phyloP scores from a whole-genome alignment of 2,888 invertebrate species.

The Artemia sinica region DNA sequence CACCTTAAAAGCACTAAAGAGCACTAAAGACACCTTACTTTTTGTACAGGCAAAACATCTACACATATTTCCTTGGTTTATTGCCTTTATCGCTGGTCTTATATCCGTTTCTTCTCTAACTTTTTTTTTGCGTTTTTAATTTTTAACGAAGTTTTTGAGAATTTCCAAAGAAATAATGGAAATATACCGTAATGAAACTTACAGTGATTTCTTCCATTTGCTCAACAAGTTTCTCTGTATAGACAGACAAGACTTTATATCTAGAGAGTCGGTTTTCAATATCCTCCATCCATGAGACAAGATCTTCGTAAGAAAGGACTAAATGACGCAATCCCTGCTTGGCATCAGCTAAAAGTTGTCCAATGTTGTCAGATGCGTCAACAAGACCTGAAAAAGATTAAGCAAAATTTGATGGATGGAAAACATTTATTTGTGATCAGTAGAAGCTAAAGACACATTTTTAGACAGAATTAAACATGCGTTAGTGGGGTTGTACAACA shows the following conservation, averaged over 20 bases:
- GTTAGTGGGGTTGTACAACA: no score
- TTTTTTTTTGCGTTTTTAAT: not conserved
- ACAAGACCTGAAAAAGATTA: constrained; percentile 41
- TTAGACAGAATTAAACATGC: no score
- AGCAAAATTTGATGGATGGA: no score
- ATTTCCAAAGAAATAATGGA: not conserved
- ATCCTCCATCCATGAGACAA: constrained; percentile 84
- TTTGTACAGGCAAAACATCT: no score
- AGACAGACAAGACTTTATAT: constrained; percentile 67
- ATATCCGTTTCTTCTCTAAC: no score
- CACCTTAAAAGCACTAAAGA: no score
- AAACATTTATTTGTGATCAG: no score
- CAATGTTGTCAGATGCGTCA: constrained; percentile 63
- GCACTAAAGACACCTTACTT: no score
- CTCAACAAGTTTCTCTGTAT: constrained; percentile 70
- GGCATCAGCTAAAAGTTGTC: constrained; percentile 60
- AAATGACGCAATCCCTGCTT: constrained; percentile 73
- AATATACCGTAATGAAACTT: constrained; percentile 29
- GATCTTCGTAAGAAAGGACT: constrained; percentile 75
- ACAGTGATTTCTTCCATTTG: constrained; percentile 81
- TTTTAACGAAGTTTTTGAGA: not conserved
- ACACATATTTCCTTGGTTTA: no score
- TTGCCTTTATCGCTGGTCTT: no score
- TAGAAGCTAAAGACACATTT: no score
- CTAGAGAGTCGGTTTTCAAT: constrained; percentile 66